Conservation (phyloP, 2,113 vertebrate species). For the Mola mola region DNA sequence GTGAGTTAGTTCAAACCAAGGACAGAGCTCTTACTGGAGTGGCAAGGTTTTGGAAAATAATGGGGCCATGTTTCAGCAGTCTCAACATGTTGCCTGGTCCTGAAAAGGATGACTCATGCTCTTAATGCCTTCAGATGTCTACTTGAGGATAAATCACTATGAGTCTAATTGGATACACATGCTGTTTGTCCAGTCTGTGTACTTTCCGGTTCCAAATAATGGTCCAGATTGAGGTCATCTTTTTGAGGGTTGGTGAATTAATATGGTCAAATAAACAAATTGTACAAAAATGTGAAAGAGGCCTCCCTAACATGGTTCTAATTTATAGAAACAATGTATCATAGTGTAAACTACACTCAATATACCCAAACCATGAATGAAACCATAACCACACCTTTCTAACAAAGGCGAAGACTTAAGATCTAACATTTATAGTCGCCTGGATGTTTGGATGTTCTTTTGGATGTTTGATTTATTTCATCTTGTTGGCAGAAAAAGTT, state of each 20-base stretch:
- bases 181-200: not conserved
- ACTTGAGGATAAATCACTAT: not conserved
- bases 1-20: constrained; percentile 1
- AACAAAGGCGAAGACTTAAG: not conserved
- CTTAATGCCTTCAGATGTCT: constrained; percentile 8
- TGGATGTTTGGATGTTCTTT: not conserved
- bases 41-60: not conserved
- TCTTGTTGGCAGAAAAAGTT: not conserved
- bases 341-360: too few relatives aligned
- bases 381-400: not conserved
- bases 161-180: constrained; percentile 28
- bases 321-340: too few relatives aligned
- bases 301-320: too few relatives aligned
- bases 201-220: not conserved
- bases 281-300: too few relatives aligned
- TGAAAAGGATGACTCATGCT: constrained; percentile 40
- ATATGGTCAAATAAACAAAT: too few relatives aligned
- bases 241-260: too few relatives aligned
- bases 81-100: not conserved
- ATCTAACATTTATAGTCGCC: too few relatives aligned
- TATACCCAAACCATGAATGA: too few relatives aligned
- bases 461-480: constrained; percentile 1
- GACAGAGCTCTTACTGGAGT: constrained; percentile 23
- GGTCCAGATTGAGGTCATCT: not conserved
- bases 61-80: not conserved